Evolutionary conservation across 2,888 invertebrate species (phyloP), one percentile per base, ranked within the genome.

Genomic region (Spisula solida): DNA sequence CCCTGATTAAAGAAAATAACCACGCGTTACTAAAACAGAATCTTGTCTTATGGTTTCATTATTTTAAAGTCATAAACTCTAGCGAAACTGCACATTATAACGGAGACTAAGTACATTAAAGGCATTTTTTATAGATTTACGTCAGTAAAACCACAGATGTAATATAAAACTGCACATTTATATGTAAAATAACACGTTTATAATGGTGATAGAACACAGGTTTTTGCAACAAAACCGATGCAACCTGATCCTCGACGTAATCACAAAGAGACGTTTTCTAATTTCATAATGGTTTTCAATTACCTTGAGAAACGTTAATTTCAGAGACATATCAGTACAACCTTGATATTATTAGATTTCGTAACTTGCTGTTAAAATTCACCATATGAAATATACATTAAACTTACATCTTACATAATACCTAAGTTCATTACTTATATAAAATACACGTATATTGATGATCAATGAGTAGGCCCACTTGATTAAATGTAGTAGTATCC

Each of bases 201-300:
- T 66, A 66, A 66, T 66, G 60, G 60, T 66, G 1, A 66, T 66
- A 25, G 25, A 66, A 60, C 6, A 60, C 60, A 60, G 25, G 60
- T 66, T 66, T 66, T 66, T 66, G 60, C 60, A 25, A 66, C 60
- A 25, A 66, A 66, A 66, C 60, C 25, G 60, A 66, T 66, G 60
- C 60, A 66, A 66, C 60, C 25, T 66, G 60, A 66, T 66, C n/a
- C 60, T 25, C 4, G 8, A 10, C n/a, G 60, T 66, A 66, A 66
- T 66, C 60, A 66, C 60, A 25, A 66, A n/a, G 60, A 66, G 60
- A 25, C 60, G 60, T 66, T 66, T 66, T 66, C 60, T 66, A 66
- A 66, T 66, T 66, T 66, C 60, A 66, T 66, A 66, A 66, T 66
- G 60, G 60, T 66, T 66, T 66, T 25, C n/a, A 66, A 66, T 66